Conservation (phyloP, 1,140 invertebrate species). For the Polypedilum pembai region DNA sequence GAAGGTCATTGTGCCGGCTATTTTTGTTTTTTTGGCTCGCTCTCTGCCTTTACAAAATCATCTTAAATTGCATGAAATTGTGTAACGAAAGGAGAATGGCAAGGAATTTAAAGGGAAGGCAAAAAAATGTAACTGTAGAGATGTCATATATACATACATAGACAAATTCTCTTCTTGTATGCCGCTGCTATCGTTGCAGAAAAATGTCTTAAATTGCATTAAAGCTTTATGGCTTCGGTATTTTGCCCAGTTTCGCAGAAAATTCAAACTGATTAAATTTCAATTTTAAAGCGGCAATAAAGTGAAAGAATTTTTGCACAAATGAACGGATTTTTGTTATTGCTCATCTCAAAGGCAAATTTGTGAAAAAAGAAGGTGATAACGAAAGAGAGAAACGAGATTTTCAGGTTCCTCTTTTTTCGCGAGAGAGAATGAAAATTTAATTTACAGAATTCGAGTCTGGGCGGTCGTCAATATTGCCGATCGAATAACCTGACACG, state of each 20-base stretch:
- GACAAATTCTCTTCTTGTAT: not conserved
- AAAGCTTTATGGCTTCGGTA: not conserved
- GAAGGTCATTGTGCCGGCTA: not conserved
- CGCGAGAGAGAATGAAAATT: not conserved
- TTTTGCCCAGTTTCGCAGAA: too few relatives aligned
- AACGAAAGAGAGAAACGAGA: not conserved
- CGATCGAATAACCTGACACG: not conserved
- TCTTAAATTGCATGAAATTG: conserved; percentile 13
- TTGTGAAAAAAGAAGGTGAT: not conserved
- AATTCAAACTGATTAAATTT: conserved; percentile 4
- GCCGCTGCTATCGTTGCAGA: not conserved
- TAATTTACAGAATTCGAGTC: not conserved
- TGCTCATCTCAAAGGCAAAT: not conserved
- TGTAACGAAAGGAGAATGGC: not conserved
- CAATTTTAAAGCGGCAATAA: conserved; percentile 6
- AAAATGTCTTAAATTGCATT: conserved; percentile 1
- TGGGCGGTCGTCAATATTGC: conserved; percentile 15
- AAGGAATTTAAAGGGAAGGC: not conserved
- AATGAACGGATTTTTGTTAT: not conserved
- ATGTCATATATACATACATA: conserved; percentile 1
- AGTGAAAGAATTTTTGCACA: not conserved
- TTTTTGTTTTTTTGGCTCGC: not conserved
- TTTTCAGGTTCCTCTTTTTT: conserved; percentile 13
- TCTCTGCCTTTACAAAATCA: not conserved
- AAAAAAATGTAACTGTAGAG: too few relatives aligned